Evolutionary conservation across 2,888 invertebrate genomes (phyloP), one percentile per base, ranked within the genome.

Genomic region (Penaeus monodon): DNA sequence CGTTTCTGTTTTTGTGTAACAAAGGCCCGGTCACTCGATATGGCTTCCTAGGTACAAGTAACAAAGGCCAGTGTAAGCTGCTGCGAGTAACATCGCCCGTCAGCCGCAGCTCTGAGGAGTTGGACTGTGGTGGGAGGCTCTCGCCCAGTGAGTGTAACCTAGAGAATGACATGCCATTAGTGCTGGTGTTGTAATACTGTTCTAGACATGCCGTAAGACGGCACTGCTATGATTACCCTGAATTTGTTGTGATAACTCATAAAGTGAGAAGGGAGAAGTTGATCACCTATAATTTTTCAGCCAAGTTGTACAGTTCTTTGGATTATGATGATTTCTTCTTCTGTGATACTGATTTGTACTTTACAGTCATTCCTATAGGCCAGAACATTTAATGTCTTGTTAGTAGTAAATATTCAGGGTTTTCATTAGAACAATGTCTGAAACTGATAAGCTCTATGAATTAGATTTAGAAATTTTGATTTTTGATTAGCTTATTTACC

Each of bases 121-220:
- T 89, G 89, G 87, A 88, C 81, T 85, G 81, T 77, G 89, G 82
- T 63, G 85, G 87, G 70, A 84, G 89, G 81, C 87, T 89, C 49
- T 88, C 88, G 38, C 87, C 85, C 81, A 87, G 87, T 88, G 88
- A 88, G 88, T 88, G 80, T 73, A 27, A 49, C 38, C 64, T 8
- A 68, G 79, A 78, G 68, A 84, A 77, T 86, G 74, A 49, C 57
- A 57, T 81, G 77, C 81, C 68, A 65, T 77, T 81, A 77, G 64
- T 81, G 66, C 76, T 76, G 64, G 66, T 86, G 70, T 81, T 86
- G 82, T 78, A 77, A 44, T 77, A 63, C 64, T 86, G 17, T 78
- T 68, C 77, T 66, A 65, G 74, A 64, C 74, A 27, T 74, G 57
- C 78, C 63, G 66, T 63, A 70, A 33, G 57, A 29, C n/a, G 77